A percentile compares a stretch with the other conserved stretches of the same genome.
phyloP scores from a whole-genome alignment of 2,888 invertebrate species.

The Eristalis intricaria region DNA sequence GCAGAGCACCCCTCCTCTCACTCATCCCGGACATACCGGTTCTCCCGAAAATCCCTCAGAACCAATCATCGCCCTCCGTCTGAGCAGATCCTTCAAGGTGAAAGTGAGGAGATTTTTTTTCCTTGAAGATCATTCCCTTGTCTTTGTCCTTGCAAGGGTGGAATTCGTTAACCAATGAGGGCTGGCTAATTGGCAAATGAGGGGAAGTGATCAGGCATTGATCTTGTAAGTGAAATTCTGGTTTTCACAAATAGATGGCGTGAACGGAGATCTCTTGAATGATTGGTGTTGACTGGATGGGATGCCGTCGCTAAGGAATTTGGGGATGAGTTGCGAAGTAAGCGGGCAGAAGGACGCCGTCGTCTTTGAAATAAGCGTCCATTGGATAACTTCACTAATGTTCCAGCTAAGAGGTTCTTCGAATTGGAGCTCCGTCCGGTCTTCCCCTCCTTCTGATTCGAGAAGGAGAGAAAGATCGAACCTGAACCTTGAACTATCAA shows the following conservation, averaged over 20 bases:
- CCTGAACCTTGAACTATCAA: no score
- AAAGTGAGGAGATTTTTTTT: neutral
- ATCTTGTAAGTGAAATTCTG: neutral
- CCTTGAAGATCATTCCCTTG: neutral
- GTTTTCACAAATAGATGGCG: constrained; percentile 12
- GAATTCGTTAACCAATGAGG: constrained; percentile 17
- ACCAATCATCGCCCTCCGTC: constrained; percentile 18
- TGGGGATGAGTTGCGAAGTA: no score
- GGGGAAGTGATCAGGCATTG: neutral
- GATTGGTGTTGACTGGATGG: no score
- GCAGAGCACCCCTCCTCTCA: neutral
- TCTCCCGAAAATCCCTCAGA: neutral
- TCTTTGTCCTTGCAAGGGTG: neutral
- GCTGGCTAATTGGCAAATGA: neutral
- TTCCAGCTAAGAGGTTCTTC: no score
- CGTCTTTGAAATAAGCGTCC: no score
- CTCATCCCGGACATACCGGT: constrained; percentile 1
- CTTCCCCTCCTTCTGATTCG: no score
- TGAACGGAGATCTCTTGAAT: neutral
- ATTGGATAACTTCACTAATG: no score
- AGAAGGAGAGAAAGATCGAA: no score
- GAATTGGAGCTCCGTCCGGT: no score
- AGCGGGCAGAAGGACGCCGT: no score
- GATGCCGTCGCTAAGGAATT: no score
- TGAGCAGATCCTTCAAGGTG: neutral